Conservation (phyloP, 2,888 invertebrate species). For the Monoplex corrugatus region DNA sequence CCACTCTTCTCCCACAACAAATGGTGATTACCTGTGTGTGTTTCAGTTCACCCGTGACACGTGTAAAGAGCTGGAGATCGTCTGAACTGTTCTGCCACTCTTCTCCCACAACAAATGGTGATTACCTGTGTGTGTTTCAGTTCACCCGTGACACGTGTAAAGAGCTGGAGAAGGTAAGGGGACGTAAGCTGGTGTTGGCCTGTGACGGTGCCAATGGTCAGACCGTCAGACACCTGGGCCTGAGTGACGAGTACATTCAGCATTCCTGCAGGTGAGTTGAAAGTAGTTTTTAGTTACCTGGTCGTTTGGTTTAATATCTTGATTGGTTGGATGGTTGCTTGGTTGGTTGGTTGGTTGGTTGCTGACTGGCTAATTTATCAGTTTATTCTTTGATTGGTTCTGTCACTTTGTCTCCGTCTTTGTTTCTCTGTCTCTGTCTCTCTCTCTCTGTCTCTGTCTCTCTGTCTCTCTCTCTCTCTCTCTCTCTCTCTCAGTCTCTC, state of each 20-base stretch:
- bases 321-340: too few species aligned
- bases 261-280: slow-evolving; percentile 71
- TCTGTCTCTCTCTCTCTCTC: too few species aligned
- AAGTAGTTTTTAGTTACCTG: too few species aligned
- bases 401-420: background rate
- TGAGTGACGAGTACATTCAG: slow-evolving; percentile 76
- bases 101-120: too few species aligned
- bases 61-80: slow-evolving; percentile 70
- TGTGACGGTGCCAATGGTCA: slow-evolving; percentile 77
- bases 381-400: too few species aligned
- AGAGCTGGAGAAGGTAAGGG: slow-evolving; percentile 67
- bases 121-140: slow-evolving; percentile 68
- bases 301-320: too few species aligned
- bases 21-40: slow-evolving; percentile 76
- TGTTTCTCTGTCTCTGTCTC: background rate
- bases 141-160: slow-evolving; percentile 71
- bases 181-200: slow-evolving; percentile 74
- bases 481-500: background rate
- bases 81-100: too few species aligned
- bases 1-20: too few species aligned
- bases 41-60: slow-evolving; percentile 75
- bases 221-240: slow-evolving; percentile 72
- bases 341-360: too few species aligned
- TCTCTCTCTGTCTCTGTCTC: too few species aligned
- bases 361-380: background rate